A percentile compares a stretch with the other conserved stretches of the same genome.
phyloP scores from a whole-genome alignment of 2,888 invertebrate species.

The Temnothorax rugatulus region DNA sequence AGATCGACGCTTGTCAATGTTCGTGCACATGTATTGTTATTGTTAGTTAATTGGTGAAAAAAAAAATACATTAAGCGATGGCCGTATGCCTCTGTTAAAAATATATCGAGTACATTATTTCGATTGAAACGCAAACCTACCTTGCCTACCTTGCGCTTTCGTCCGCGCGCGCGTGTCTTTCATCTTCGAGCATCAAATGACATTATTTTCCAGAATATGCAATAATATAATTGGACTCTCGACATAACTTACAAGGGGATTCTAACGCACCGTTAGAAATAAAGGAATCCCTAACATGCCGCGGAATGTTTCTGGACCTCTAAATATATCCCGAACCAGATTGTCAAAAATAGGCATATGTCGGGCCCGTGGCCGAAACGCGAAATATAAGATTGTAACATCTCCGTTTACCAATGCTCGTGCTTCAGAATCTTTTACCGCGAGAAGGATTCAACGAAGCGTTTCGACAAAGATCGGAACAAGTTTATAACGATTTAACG shows the following conservation, averaged over 20 bases:
- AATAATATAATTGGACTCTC: constrained; percentile 3
- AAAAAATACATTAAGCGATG: not conserved
- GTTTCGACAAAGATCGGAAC: not conserved
- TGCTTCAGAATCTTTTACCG: not conserved
- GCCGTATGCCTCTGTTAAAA: not conserved
- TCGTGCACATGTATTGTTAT: not conserved
- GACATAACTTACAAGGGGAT: not conserved
- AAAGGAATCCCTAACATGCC: constrained; percentile 36
- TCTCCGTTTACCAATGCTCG: constrained; percentile 21
- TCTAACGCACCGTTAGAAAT: constrained; percentile 34
- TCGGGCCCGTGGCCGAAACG: constrained; percentile 36
- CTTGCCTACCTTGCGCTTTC: constrained; percentile 33
- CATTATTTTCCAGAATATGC: constrained; percentile 4
- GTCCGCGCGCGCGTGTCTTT: not conserved
- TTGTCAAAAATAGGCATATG: constrained; percentile 49
- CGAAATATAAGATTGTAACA: constrained; percentile 47
- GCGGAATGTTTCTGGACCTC: constrained; percentile 40
- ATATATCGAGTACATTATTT: not conserved
- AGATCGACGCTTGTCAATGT: not conserved
- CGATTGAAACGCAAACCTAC: constrained; percentile 32
- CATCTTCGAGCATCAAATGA: not conserved
- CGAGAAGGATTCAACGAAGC: not conserved
- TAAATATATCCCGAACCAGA: constrained; percentile 49
- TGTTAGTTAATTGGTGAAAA: constrained; percentile 17
- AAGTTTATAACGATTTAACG: not conserved